These are phyloP conservation scores for Andricus curvator DNA, from an alignment of 2,888 invertebrate genomes.

Conservation along the genomic window DNA sequence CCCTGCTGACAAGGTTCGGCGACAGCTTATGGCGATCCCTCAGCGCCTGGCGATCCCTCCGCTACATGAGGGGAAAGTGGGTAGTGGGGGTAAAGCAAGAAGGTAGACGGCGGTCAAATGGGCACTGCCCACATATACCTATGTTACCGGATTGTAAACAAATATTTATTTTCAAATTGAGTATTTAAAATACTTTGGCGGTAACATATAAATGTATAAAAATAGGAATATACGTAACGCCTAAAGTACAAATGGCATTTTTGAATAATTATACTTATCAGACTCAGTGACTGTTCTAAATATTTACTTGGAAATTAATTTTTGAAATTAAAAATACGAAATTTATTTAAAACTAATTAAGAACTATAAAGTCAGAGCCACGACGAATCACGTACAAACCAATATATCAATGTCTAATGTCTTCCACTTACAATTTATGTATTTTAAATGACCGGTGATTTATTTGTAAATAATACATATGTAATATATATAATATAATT, in stretches of 20 bases:
- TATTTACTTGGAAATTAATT: not conserved
- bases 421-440: conserved; percentile 26
- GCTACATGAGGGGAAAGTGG: no score
- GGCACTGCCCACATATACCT: no score
- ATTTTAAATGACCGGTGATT: not conserved
- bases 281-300: not conserved
- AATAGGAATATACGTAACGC: not conserved
- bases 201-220: not conserved
- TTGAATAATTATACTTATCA: not conserved
- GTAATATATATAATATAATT: not conserved
- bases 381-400: conserved; percentile 10
- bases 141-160: no score
- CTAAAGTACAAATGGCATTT: not conserved
- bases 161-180: no score
- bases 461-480: not conserved
- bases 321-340: not conserved
- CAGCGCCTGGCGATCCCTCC: no score
- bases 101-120: no score
- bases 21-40: no score
- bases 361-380: not conserved
- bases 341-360: not conserved
- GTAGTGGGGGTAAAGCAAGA: no score
- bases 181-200: no score
- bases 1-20: no score
- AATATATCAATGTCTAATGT: not conserved